Conservation (phyloP, 2,797 vertebrate species). For the Melanogrammus aeglefinus region DNA sequence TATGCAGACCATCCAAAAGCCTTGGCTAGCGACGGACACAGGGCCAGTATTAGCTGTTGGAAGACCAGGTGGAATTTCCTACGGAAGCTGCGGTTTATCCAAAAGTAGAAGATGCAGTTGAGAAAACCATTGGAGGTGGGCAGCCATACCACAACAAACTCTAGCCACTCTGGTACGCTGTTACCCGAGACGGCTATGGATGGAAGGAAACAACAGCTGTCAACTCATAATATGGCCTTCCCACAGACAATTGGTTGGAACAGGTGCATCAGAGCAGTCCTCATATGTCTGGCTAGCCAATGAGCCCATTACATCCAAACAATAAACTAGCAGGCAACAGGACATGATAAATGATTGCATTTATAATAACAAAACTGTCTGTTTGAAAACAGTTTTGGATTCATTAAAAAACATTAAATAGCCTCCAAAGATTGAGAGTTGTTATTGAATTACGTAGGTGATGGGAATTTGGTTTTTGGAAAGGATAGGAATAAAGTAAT, state of each 20-base stretch:
- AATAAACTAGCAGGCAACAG: neutral
- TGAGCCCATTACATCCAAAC: neutral
- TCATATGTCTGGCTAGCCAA: neutral
- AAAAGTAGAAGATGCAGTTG: constrained; percentile 90
- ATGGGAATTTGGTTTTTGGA: neutral
- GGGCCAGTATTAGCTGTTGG: constrained; percentile 56
- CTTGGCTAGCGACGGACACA: constrained; percentile 56
- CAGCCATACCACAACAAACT: constrained; percentile 84
- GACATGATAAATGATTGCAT: neutral
- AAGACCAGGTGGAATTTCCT: constrained; percentile 75
- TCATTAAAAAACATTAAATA: neutral
- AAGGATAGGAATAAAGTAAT: neutral
- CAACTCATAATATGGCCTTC: too few species aligned
- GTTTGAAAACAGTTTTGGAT: neutral
- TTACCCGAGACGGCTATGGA: constrained; percentile 72
- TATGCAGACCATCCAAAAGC: constrained; percentile 33
- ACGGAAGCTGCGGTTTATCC: constrained; percentile 83
- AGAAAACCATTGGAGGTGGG: constrained; percentile 85
- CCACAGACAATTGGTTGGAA: neutral
- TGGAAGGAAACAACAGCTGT: constrained; percentile 23
- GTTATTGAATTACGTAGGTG: neutral
- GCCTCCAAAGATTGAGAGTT: neutral
- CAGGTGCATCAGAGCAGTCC: neutral
- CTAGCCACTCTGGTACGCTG: constrained; percentile 78
- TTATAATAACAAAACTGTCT: neutral